Conservation (phyloP, 2,113 vertebrate genomes). For the Triplophysa dalaica region DNA sequence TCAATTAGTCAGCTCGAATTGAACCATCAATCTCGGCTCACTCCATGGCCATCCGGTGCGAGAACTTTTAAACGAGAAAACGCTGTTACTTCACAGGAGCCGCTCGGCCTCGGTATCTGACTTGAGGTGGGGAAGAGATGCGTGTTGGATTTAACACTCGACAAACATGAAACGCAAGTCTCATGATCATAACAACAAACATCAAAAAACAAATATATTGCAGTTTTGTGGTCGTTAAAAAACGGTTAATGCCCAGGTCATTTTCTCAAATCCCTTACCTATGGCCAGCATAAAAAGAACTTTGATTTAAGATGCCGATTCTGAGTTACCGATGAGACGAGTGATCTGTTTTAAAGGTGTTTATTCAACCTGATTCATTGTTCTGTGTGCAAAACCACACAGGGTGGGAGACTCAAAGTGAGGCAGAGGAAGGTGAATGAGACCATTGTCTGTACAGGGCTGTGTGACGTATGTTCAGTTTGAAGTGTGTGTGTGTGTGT, state of each 20-base stretch:
- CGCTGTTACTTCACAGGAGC: conserved; percentile 17
- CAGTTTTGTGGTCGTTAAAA: too few species aligned
- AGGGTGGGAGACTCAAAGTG: conserved; percentile 5
- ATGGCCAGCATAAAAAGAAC: too few species aligned
- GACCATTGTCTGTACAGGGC: conserved; percentile 22
- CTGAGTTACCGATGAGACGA: neutral
- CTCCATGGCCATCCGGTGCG: conserved; percentile 39
- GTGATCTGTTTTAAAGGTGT: conserved; percentile 9
- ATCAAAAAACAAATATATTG: too few species aligned
- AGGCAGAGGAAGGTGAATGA: conserved; percentile 33
- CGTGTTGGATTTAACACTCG: neutral
- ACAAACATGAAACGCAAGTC: too few species aligned
- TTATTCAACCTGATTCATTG: too few species aligned
- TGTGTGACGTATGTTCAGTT: conserved; percentile 45
- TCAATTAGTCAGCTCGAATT: conserved; percentile 42
- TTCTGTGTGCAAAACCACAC: conserved; percentile 5
- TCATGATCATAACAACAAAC: too few species aligned
- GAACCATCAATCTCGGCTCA: conserved; percentile 40
- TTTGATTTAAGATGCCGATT: neutral
- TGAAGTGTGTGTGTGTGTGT: conserved; percentile 46
- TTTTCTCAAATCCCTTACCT: too few species aligned
- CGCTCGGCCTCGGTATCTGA: neutral
- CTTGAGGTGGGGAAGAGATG: neutral
- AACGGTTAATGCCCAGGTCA: too few species aligned
- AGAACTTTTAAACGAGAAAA: conserved; percentile 23